phyloP scores from a whole-genome alignment of 2,888 invertebrate species.

The Pachycephus smyrnensis region DNA sequence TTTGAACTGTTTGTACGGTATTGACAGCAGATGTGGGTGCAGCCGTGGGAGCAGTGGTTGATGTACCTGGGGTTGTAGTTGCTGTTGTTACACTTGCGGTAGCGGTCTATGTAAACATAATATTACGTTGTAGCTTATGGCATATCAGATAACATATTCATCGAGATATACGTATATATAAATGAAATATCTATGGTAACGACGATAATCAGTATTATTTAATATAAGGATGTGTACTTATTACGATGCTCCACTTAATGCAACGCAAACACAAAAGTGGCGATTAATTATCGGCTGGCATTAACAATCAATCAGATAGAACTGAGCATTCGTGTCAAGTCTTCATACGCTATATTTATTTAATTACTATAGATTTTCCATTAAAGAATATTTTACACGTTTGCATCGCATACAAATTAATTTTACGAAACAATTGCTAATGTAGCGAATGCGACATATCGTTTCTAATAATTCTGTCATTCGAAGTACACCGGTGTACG shows the following conservation, averaged over 20 bases:
- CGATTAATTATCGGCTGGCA: not conserved
- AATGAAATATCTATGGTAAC: not conserved
- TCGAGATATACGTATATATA: not conserved
- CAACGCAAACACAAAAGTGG: not conserved
- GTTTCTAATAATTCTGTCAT: not conserved
- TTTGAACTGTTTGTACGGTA: constrained; percentile 58
- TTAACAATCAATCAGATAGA: too few species aligned
- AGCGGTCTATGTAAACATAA: constrained; percentile 51
- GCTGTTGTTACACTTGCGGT: constrained; percentile 60
- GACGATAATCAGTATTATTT: not conserved
- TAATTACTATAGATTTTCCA: not conserved
- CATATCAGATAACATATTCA: not conserved
- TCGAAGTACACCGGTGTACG: not conserved
- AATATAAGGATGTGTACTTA: not conserved
- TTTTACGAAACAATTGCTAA: not conserved
- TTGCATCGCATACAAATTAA: not conserved
- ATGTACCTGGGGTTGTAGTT: constrained; percentile 60
- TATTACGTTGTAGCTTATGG: constrained; percentile 19
- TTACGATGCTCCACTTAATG: not conserved
- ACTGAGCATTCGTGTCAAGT: not conserved
- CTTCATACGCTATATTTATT: not conserved
- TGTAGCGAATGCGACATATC: not conserved
- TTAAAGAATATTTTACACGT: not conserved
- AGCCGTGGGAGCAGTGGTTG: constrained; percentile 56
- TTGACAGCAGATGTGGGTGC: constrained; percentile 61